Percentiles rank a stretch among this genome's conserved stretches.
phyloP scores from a whole-genome alignment of 2,113 vertebrate genomes.

The Apodemus speciosus region DNA sequence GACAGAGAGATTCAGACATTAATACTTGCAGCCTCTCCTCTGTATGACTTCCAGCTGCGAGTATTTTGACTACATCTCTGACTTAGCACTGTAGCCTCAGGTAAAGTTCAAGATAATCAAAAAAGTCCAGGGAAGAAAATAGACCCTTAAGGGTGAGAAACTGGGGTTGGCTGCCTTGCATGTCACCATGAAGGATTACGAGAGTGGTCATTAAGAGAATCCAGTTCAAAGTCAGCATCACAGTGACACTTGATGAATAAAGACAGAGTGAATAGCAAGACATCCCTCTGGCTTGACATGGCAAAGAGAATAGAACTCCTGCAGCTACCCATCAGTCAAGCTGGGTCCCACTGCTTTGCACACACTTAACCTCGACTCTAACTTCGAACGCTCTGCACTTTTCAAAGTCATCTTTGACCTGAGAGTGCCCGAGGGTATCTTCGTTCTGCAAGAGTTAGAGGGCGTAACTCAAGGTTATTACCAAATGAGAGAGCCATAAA shows the following conservation, averaged over 20 bases:
- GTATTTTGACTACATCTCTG: not conserved
- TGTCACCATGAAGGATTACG: not conserved
- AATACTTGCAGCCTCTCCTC: not conserved
- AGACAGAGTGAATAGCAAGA: not conserved
- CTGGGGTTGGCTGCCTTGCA: not conserved
- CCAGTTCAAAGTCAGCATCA: conserved; percentile 14
- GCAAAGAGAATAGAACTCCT: conserved; percentile 36
- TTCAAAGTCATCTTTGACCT: conserved; percentile 78
- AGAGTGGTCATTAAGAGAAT: not conserved
- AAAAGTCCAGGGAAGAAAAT: not conserved
- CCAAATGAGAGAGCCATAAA: conserved; percentile 73
- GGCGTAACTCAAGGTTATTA: conserved; percentile 77
- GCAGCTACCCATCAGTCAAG: conserved; percentile 51
- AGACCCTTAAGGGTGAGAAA: not conserved
- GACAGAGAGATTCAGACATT: not conserved
- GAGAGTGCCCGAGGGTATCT: conserved; percentile 71
- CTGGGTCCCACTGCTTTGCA: conserved; percentile 50
- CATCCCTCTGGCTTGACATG: not conserved
- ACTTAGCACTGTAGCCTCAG: not conserved
- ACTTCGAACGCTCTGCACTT: conserved; percentile 72
- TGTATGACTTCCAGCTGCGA: not conserved
- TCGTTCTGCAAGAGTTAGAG: conserved; percentile 70
- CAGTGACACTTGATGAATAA: not conserved
- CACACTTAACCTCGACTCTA: conserved; percentile 71
- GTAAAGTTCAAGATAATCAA: conserved; percentile 28